A percentile compares a stretch with the other conserved stretches of the same genome.
phyloP scores from a whole-genome alignment of 2,797 vertebrate species.

The Picus viridis region DNA sequence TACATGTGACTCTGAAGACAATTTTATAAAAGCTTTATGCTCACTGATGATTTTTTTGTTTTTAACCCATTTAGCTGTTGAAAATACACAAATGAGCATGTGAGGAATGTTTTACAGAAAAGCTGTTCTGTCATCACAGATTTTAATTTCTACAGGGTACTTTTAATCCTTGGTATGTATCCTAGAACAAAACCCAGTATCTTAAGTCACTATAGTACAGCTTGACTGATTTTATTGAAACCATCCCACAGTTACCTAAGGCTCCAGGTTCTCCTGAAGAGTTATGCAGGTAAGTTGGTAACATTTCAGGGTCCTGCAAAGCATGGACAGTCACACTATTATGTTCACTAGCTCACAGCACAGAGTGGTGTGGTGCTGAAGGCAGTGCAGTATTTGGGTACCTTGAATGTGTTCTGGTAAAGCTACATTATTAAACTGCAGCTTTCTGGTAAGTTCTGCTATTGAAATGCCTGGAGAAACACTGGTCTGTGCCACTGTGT shows the following conservation, averaged over 20 bases:
- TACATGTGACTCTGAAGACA: not conserved
- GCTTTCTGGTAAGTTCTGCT: not conserved
- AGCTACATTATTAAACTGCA: not conserved
- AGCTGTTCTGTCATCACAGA: not conserved
- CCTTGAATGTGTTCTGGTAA: not conserved
- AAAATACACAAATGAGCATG: not conserved
- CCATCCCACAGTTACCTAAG: not conserved
- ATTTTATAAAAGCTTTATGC: not conserved
- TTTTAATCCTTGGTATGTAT: not conserved
- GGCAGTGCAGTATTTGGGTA: not conserved
- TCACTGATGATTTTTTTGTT: too few species aligned
- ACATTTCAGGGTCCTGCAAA: not conserved
- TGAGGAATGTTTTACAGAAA: not conserved
- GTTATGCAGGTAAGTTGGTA: not conserved
- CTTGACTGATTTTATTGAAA: not conserved
- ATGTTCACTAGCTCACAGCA: not conserved
- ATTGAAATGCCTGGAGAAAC: not conserved
- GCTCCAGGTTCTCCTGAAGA: not conserved
- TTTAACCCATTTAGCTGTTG: not conserved
- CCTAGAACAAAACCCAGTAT: not conserved
- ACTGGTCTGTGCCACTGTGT: rapidly evolving
- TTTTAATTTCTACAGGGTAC: not conserved
- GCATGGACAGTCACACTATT: not conserved
- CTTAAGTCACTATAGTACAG: not conserved
- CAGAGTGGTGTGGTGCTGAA: not conserved